A percentile compares a stretch with the other conserved stretches of the same genome.
phyloP scores from a whole-genome alignment of 1,140 invertebrate genomes.

The Charaxes varanes region DNA sequence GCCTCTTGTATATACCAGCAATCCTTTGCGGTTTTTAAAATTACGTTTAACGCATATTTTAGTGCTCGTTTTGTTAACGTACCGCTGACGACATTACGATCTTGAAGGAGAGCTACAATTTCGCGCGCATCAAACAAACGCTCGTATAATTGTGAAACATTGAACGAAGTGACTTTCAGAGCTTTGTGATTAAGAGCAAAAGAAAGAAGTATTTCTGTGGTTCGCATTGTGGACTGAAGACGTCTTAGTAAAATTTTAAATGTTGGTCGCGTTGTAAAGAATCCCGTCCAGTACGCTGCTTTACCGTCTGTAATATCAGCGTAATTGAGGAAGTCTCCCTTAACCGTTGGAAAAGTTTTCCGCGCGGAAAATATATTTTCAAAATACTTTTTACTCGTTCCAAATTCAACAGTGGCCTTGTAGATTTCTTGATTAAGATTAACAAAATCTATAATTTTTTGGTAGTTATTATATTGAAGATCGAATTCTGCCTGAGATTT shows the following conservation, averaged over 20 bases:
- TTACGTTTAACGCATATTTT: slow-evolving; percentile 40
- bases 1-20: slow-evolving; percentile 60
- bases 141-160: slow-evolving; percentile 72
- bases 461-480: slow-evolving; percentile 90
- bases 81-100: slow-evolving; percentile 49
- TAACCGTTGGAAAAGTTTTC: slow-evolving; percentile 79
- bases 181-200: slow-evolving; percentile 80
- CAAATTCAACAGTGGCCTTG: slow-evolving; percentile 84
- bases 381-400: slow-evolving; percentile 90
- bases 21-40: slow-evolving; percentile 39
- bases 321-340: slow-evolving; percentile 94
- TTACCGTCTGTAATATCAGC: slow-evolving; percentile 86
- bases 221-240: slow-evolving; percentile 83
- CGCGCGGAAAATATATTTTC: slow-evolving; percentile 75
- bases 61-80: slow-evolving; percentile 35
- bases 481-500: slow-evolving; percentile 87
- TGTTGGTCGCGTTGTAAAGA: slow-evolving; percentile 89
- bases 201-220: slow-evolving; percentile 88
- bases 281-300: slow-evolving; percentile 93
- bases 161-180: slow-evolving; percentile 71
- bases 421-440: slow-evolving; percentile 81
- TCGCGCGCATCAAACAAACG: slow-evolving; percentile 80
- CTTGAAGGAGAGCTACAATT: slow-evolving; percentile 68
- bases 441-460: slow-evolving; percentile 84
- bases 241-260: slow-evolving; percentile 89